Evolutionary conservation across 1,140 invertebrate species (phyloP), one percentile per base, ranked within the genome.

Genomic region (Chionoecetes opilio): DNA sequence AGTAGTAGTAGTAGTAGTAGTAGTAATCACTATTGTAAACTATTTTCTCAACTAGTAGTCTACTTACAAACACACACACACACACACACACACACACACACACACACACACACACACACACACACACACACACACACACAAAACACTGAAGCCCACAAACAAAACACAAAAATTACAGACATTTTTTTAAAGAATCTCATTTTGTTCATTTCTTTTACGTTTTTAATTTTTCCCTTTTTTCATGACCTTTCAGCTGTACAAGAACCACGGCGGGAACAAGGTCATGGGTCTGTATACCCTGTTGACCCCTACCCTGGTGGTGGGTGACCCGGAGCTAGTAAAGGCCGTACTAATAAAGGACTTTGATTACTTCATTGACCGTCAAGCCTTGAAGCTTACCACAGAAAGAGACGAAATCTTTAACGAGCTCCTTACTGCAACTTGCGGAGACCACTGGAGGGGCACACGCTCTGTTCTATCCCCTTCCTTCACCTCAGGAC

Each of bases 291-390:
- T 96, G 8, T 97, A 97, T n/a, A 96, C 97, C 0, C 97, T 98
- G 17, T 63, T 96, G 0, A 97, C 96, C 0, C 98, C 98, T 0
- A 94, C 97, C 2, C 95, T 98, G 2, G 82, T 98, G 21, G 94
- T 98, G 0, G 97, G 97, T 35, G 98, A 98, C 96, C 97, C 97
- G 0, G 97, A 98, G 29, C 34, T 98, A 2, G 97, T 98, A 2
- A 98, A 97, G 95, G 96, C 97, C 38, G 97, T 98, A 2, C 97
- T 97, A 0, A 97, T 98, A 0, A 98, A 98, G 96, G 97, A 98
- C 93, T 98, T 98, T 94, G 97, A 98, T 6, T 96, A 97, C 96
- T 98, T 98, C 94, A 96, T 97, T 0, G 97, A 98, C 96, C 98
- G 98, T 85, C 96, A 96, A 14, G 35, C 11, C 32, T 34, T 95